Conservation (phyloP, 2,113 vertebrate species). For the Saguinus midas region DNA sequence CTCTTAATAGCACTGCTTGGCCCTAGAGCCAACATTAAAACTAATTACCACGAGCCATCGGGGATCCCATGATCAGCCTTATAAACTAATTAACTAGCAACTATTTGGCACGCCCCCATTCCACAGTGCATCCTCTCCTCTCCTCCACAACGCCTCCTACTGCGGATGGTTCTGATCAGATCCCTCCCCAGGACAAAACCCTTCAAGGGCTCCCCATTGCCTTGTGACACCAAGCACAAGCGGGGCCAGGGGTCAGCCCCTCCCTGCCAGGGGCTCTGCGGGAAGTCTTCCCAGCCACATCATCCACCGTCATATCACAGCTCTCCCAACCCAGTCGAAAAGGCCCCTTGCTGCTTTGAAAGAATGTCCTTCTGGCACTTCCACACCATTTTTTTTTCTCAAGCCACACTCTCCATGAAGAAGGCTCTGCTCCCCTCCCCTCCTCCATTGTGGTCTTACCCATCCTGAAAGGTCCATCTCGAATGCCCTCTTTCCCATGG, state of each 20-base stretch:
- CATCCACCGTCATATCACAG: rapidly evolving
- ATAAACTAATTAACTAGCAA: slow-evolving; percentile 66
- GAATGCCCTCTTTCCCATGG: background rate
- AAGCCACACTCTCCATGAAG: background rate
- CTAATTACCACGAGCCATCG: slow-evolving; percentile 59
- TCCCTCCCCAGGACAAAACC: background rate
- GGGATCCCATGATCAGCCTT: slow-evolving; percentile 45
- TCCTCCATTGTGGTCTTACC: rapidly evolving
- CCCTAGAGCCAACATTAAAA: slow-evolving; percentile 39
- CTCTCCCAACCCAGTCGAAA: background rate
- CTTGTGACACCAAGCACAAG: background rate
- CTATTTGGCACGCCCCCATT: background rate
- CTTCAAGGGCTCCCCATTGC: background rate
- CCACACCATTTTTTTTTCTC: background rate
- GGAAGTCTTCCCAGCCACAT: background rate
- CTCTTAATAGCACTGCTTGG: background rate
- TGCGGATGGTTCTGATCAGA: background rate
- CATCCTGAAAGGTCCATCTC: background rate
- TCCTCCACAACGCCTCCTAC: background rate
- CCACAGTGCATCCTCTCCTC: background rate
- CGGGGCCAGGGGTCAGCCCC: background rate
- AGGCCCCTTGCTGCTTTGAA: background rate
- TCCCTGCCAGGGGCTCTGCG: rapidly evolving
- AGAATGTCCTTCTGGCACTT: background rate
- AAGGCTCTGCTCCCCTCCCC: background rate